Conservation (phyloP, 2,797 vertebrate species). For the Microctenopoma steveboyesi region DNA sequence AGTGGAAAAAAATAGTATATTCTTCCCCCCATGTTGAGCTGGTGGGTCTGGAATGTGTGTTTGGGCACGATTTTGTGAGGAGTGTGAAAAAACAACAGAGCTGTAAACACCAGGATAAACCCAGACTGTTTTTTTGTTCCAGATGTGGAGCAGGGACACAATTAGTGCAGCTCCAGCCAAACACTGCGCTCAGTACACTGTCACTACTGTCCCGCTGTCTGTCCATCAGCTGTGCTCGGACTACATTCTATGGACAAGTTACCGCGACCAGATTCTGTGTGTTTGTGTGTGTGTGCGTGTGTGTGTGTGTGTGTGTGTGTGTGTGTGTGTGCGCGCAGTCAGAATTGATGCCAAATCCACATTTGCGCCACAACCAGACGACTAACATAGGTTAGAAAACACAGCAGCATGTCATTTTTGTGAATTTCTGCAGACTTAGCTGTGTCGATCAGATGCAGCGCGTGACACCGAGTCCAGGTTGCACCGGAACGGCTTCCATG, state of each 20-base stretch:
- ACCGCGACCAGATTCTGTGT: slow-evolving; percentile 10
- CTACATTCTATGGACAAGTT: slow-evolving; percentile 35
- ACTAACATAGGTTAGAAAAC: slow-evolving; percentile 11
- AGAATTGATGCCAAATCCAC: slow-evolving; percentile 50
- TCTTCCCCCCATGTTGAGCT: slow-evolving; percentile 75
- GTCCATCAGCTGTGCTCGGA: slow-evolving; percentile 43
- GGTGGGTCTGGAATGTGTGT: slow-evolving; percentile 81
- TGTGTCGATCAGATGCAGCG: slow-evolving; percentile 49
- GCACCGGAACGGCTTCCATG: slow-evolving; percentile 16
- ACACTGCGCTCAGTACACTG: slow-evolving; percentile 41
- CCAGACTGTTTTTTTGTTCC: slow-evolving; percentile 80
- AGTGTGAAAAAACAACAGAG: slow-evolving; percentile 84
- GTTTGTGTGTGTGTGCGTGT: neutral
- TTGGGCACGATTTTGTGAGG: slow-evolving; percentile 75
- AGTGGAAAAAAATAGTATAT: slow-evolving; percentile 82
- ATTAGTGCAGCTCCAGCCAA: slow-evolving; percentile 41
- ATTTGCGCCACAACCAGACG: slow-evolving; percentile 29
- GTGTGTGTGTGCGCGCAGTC: slow-evolving; percentile 8
- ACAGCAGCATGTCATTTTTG: slow-evolving; percentile 2
- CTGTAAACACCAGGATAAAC: slow-evolving; percentile 80
- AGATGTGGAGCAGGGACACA: slow-evolving; percentile 74
- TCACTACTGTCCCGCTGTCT: slow-evolving; percentile 46
- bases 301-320: neutral
- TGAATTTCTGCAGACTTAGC: slow-evolving; percentile 55
- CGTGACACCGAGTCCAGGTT: slow-evolving; percentile 57